These are phyloP conservation scores for Chouioia cunea DNA, from an alignment of 2,888 invertebrate species.

Conservation along the genomic window DNA sequence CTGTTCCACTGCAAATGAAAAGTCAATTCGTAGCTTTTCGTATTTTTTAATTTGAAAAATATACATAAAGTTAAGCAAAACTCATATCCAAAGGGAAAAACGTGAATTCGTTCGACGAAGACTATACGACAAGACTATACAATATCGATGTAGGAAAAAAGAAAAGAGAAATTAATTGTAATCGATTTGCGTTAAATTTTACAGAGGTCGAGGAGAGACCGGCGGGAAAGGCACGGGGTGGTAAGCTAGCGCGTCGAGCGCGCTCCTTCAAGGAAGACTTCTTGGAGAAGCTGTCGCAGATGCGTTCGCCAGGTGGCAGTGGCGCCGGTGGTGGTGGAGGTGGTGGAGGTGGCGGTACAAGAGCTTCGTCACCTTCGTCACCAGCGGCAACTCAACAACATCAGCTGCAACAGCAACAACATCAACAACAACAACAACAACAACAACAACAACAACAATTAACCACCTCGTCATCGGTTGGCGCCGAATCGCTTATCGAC, in stretches of 20 bases:
- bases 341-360: slow-evolving; percentile 67
- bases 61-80: no score
- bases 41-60: no score
- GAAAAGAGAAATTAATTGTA: slow-evolving; percentile 17
- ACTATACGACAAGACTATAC: no score
- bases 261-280: slow-evolving; percentile 94
- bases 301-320: slow-evolving; percentile 79
- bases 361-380: slow-evolving; percentile 69
- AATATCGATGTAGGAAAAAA: no score
- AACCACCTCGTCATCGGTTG: neutral
- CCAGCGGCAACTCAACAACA: slow-evolving; percentile 61
- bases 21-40: no score
- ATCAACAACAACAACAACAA: neutral
- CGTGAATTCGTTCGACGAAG: no score
- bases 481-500: slow-evolving; percentile 60
- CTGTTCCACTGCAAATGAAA: no score
- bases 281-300: slow-evolving; percentile 89
- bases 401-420: slow-evolving; percentile 69
- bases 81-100: no score
- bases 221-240: slow-evolving; percentile 84
- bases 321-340: slow-evolving; percentile 65
- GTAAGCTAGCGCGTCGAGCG: slow-evolving; percentile 87
- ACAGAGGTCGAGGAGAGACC: slow-evolving; percentile 71
- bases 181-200: slow-evolving; percentile 43
- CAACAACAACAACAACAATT: slow-evolving; percentile 2